Base-by-base conservation (phyloP, 2,888 invertebrate species). In the Nomada fucata region DNA sequence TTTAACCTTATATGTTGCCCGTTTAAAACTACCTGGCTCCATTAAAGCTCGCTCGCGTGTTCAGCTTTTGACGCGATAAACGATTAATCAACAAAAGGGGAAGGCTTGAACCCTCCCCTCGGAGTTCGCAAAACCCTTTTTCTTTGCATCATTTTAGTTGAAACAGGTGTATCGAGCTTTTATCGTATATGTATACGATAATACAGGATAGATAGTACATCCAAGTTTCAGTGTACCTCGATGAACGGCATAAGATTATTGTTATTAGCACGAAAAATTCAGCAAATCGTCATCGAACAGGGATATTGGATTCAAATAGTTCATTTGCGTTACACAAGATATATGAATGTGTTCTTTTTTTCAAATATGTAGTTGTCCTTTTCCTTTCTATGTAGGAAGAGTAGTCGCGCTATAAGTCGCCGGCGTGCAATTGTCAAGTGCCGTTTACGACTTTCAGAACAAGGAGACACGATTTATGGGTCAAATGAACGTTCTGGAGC, bases 41-140 rank as follows among this genome's bases (percentile, higher is more conserved):
- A 72, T 82, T 69, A 61, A 74, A 71, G 68, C 55, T 53, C 57
- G 64, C 26, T 57, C 63, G 69, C 68, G 68, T 65, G 67, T 71
- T 68, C 65, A 67, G 59, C 67, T 65, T 64, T 78, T 53, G 68
- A 82, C 71, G 52, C 52, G 50, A 47, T 42, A 44, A 63, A 52
- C 53, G 61, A 84, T 87, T 85, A 63, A 83, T 87, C 72, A 71
- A 47, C 64, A 64, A 55, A 68, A 68, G 61, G 15, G 63, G 36
- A 60, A 69, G 60, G 55, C 63, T 67, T 20, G 10, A 53, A 36
- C 15, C n/a, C 60, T 59, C 23, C 15, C 52, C 52, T 29, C 53
- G 53, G n/a, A 18, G 4, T 20, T 20, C 5, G 1, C 44, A 15
- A n/a, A 44, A 11, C 36, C 61, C 23, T 11, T 13, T 42, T 61